Evolutionary conservation across 2,797 vertebrate genomes (phyloP).

Genomic region (Rhinella marina): DNA sequence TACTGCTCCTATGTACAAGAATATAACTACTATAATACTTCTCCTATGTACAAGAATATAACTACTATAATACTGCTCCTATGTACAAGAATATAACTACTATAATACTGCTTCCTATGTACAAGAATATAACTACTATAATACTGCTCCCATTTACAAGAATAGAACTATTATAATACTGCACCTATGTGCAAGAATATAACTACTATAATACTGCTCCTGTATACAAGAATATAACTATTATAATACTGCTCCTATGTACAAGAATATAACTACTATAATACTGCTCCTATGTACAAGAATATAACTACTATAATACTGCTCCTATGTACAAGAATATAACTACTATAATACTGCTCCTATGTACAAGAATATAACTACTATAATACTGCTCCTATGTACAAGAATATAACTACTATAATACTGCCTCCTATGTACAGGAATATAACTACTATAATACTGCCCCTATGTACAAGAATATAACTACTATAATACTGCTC

Average conservation of each 20-base stretch:
- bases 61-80: background rate
- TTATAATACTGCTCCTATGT: too few relatives aligned
- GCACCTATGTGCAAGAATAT: too few relatives aligned
- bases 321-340: background rate
- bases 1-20: background rate
- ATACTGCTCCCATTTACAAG: background rate
- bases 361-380: too few relatives aligned
- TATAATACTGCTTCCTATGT: background rate
- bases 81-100: constrained; percentile 3
- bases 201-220: background rate
- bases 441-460: constrained; percentile 1
- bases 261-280: constrained; percentile 1
- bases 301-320: background rate
- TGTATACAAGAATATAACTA: too few relatives aligned
- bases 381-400: background rate
- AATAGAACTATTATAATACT: too few relatives aligned
- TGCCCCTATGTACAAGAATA: background rate
- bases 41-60: background rate
- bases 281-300: background rate
- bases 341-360: constrained; percentile 1
- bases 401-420: background rate
- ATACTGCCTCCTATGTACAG: background rate
- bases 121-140: constrained; percentile 8
- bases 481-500: constrained; percentile 10
- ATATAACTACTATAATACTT: background rate